Percentiles rank a stretch among this genome's conserved stretches.
phyloP scores from a whole-genome alignment of 2,888 invertebrate genomes.

The Odiellus spinosus region DNA sequence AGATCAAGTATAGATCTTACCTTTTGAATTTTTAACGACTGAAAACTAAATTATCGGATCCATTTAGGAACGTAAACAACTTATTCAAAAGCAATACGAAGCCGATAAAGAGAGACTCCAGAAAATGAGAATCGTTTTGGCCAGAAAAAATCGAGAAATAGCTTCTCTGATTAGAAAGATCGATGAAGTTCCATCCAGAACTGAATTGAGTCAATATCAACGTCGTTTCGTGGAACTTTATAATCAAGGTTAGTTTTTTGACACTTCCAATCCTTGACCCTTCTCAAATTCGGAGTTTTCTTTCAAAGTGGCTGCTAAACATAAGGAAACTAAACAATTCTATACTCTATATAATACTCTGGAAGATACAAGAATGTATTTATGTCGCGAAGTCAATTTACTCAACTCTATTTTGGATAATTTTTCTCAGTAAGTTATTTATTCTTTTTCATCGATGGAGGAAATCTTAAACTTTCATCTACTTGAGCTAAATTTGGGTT shows the following conservation, averaged over 20 bases:
- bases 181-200: slow-evolving; percentile 82
- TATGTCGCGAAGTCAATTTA: slow-evolving; percentile 74
- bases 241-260: slow-evolving; percentile 43
- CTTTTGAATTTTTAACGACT: no score
- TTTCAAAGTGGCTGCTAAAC: slow-evolving; percentile 66
- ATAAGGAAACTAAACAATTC: slow-evolving; percentile 94
- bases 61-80: slow-evolving; percentile 26
- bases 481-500: not conserved
- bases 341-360: slow-evolving; percentile 89
- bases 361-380: slow-evolving; percentile 80
- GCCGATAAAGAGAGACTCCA: slow-evolving; percentile 31
- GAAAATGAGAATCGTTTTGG: slow-evolving; percentile 34
- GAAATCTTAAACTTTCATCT: not conserved
- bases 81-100: slow-evolving; percentile 30
- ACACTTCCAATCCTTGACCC: not conserved
- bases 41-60: no score
- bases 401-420: slow-evolving; percentile 78
- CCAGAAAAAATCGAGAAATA: slow-evolving; percentile 57
- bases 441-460: not conserved
- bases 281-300: slow-evolving; percentile 39
- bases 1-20: slow-evolving; percentile 26
- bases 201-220: slow-evolving; percentile 89
- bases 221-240: slow-evolving; percentile 87
- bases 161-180: slow-evolving; percentile 64
- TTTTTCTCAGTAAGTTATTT: slow-evolving; percentile 55